Base-by-base conservation (phyloP, 2,888 invertebrate genomes). In the Clivina fossor region DNA sequence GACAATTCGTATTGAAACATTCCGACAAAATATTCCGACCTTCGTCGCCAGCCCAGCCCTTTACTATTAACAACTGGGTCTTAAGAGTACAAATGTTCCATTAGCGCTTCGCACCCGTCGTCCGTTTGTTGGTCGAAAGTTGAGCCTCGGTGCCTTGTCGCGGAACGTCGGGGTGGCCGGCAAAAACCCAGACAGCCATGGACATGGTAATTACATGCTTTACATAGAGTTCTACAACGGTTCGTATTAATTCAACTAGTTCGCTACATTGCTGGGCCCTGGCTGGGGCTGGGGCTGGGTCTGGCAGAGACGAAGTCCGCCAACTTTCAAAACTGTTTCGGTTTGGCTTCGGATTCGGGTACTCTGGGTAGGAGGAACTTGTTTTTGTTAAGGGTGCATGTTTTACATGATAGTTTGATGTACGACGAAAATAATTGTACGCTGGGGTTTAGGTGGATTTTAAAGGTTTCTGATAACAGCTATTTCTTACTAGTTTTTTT, bases 161-260 rank as follows among this genome's bases (percentile, higher is more conserved):
- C 64, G 63, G 65, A 67, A 68, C 66, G 68, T 63, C 57, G 59
- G n/a, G n/a, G n/a, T 62, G 64, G 66, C 63, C 68, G 67, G 69
- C 72, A 73, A 73, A 74, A 74, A 74, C n/a, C 69, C 71, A 69
- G 71, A 71, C 71, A 73, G 70, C 68, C 71, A 71, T 69, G 71
- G 72, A 74, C 73, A 74, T 72, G 73, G 71, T 74, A 74, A 74
- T 74, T 74, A 74, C 73, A 74, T 66, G 71, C 71, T 70, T 72
- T 71, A 72, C 72, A 72, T 71, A 71, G 71, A 71, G 70, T 70
- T n/a, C 71, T 72, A 72, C 71, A 71, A 70, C 70, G 70, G n/a
- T 70, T 66, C 69, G 71, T 70, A 72, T 72, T 73, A 73, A 72
- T 73, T 73, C 71, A 71, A 72, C 71, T 70, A 70, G 70, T 68